phyloP scores from a whole-genome alignment of 64 coral and sea anemone genomes.

The Porites australiensis region DNA sequence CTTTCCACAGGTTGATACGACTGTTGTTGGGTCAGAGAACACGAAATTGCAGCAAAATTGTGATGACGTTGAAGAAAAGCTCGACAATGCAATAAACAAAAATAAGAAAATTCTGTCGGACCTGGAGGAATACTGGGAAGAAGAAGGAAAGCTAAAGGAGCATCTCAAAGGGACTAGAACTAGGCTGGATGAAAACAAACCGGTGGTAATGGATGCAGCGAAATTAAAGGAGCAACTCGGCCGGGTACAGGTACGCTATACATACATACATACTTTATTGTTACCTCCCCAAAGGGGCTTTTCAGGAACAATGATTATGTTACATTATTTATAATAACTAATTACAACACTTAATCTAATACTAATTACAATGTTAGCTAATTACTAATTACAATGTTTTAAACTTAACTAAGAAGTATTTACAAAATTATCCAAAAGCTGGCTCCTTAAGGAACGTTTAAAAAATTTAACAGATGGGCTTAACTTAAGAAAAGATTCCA shows the following conservation, averaged over 20 bases:
- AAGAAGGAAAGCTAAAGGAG: conserved; percentile 72
- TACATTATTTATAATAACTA: no score
- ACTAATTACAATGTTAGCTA: no score
- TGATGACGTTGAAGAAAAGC: conserved; percentile 47
- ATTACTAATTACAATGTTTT: no score
- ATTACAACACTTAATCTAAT: no score
- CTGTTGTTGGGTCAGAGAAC: conserved; percentile 70
- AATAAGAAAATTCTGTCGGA: conserved; percentile 65
- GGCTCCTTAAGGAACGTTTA: no score
- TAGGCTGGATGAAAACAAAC: conserved; percentile 77
- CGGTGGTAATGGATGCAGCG: conserved; percentile 71
- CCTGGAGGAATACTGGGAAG: conserved; percentile 68
- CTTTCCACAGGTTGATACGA: conserved; percentile 55
- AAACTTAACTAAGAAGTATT: no score
- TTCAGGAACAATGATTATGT: no score
- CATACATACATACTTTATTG: not conserved
- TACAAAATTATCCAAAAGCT: no score
- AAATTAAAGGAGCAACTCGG: conserved; percentile 85
- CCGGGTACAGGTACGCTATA: conserved; percentile 76
- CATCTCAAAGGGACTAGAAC: conserved; percentile 57
- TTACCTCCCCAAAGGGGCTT: not conserved
- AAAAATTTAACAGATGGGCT: no score
- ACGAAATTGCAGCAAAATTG: conserved; percentile 63
- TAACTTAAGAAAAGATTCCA: no score
- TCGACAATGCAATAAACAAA: conserved; percentile 56